Conservation (phyloP, 37 sponge, comb jelly and placozoan genomes). For the Chondrilla cf. caribensis region DNA sequence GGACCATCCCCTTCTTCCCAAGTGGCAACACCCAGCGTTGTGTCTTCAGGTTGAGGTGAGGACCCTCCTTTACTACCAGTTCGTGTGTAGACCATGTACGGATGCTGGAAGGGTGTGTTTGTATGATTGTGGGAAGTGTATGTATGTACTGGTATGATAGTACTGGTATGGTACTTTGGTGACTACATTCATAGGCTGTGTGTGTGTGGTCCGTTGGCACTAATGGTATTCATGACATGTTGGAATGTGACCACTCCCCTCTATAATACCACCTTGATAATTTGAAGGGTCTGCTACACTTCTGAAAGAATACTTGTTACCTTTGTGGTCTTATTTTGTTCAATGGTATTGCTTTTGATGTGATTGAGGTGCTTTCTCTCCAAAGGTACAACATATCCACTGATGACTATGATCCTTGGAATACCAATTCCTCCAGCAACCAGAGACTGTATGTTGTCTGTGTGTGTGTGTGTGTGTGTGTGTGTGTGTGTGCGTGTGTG, state of each 20-base stretch:
- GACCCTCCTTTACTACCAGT: background rate
- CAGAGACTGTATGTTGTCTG: constrained; percentile 69
- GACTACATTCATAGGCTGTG: no score
- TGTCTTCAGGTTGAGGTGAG: constrained; percentile 85
- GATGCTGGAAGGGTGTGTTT: background rate
- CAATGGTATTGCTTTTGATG: no score
- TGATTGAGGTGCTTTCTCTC: no score
- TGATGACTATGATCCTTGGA: constrained; percentile 96
- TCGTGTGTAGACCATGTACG: background rate
- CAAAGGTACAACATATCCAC: constrained; percentile 98
- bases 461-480: background rate
- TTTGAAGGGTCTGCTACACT: no score
- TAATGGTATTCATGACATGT: no score
- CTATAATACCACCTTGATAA: no score
- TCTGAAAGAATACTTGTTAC: no score
- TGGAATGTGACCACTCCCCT: no score
- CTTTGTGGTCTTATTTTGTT: no score
- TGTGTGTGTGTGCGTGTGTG: background rate
- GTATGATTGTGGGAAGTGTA: background rate
- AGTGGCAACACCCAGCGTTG: constrained; percentile 48
- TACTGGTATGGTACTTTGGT: background rate
- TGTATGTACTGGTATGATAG: background rate
- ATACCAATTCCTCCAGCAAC: constrained; percentile 75
- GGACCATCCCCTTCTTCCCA: constrained; percentile 82
- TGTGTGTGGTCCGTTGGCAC: no score